Evolutionary conservation across 2,888 invertebrate species (phyloP).

Genomic region (Thecocarcelia acutangulata): DNA sequence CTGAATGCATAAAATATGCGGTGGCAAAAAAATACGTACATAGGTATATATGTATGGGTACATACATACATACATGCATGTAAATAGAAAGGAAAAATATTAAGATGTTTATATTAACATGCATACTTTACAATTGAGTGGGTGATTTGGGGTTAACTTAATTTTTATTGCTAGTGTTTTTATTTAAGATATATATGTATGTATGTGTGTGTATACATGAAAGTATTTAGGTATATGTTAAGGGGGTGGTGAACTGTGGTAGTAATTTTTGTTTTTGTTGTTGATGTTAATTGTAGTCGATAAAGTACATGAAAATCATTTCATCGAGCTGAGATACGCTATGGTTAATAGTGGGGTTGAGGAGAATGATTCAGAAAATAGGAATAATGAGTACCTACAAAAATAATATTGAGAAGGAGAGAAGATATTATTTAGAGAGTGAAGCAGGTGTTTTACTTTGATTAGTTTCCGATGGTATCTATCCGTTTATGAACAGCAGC

Average conservation of each 20-base stretch:
- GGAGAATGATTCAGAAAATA: constrained; percentile 22
- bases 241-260: constrained; percentile 25
- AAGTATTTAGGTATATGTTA: background rate
- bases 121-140: constrained; percentile 52
- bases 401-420: constrained; percentile 25
- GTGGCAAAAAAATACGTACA: constrained; percentile 20
- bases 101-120: constrained; percentile 38
- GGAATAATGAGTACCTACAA: constrained; percentile 3
- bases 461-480: constrained; percentile 49
- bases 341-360: constrained; percentile 21
- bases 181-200: background rate
- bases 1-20: constrained; percentile 60
- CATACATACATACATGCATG: background rate
- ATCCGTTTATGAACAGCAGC: constrained; percentile 53
- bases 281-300: constrained; percentile 13
- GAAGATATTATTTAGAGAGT: constrained; percentile 20
- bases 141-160: constrained; percentile 57
- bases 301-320: constrained; percentile 37
- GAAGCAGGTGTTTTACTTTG: constrained; percentile 65
- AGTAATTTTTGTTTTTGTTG: constrained; percentile 12
- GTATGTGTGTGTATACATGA: background rate
- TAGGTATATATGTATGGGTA: too few relatives aligned
- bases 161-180: constrained; percentile 39
- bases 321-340: constrained; percentile 46
- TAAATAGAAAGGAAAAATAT: constrained; percentile 6